These are phyloP conservation scores for Eulimnadia texana DNA, from an alignment of 1,140 invertebrate genomes.

Conservation along the genomic window DNA sequence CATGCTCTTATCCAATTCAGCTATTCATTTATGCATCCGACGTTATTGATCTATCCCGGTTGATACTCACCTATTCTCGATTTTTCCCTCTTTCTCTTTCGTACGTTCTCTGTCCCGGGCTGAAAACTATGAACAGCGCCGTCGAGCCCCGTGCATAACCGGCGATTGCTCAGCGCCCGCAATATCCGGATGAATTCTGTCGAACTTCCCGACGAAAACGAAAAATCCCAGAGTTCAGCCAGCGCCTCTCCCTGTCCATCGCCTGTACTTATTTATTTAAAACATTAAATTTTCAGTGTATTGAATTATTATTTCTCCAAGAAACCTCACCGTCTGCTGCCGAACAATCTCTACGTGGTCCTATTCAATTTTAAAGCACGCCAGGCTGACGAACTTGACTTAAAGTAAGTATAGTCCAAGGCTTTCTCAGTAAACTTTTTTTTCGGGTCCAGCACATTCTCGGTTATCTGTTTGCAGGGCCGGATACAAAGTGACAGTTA, in stretches of 20 bases:
- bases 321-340: slow-evolving; percentile 69
- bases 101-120: too few relatives aligned
- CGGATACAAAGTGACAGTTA: slow-evolving; percentile 86
- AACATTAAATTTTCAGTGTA: slow-evolving; percentile 15
- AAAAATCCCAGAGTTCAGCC: slow-evolving; percentile 76
- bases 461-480: slow-evolving; percentile 39
- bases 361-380: slow-evolving; percentile 89
- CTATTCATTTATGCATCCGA: too few relatives aligned
- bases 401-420: slow-evolving; percentile 49
- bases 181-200: slow-evolving; percentile 80
- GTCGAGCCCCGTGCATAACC: slow-evolving; percentile 70
- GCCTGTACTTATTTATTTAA: slow-evolving; percentile 39
- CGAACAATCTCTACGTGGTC: slow-evolving; percentile 84
- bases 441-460: too few relatives aligned
- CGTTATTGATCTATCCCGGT: too few relatives aligned
- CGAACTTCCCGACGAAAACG: slow-evolving; percentile 78
- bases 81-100: not conserved
- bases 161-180: slow-evolving; percentile 50
- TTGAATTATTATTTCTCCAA: slow-evolving; percentile 28
- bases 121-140: too few relatives aligned
- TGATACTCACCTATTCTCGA: not conserved
- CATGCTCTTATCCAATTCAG: too few relatives aligned
- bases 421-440: too few relatives aligned
- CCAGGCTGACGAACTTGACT: slow-evolving; percentile 81
- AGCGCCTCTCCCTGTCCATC: slow-evolving; percentile 84